Percentiles rank a stretch among this genome's conserved stretches.
Conservation (phyloP, 2,797 vertebrate genomes). For the Bovichtus diacanthus region DNA sequence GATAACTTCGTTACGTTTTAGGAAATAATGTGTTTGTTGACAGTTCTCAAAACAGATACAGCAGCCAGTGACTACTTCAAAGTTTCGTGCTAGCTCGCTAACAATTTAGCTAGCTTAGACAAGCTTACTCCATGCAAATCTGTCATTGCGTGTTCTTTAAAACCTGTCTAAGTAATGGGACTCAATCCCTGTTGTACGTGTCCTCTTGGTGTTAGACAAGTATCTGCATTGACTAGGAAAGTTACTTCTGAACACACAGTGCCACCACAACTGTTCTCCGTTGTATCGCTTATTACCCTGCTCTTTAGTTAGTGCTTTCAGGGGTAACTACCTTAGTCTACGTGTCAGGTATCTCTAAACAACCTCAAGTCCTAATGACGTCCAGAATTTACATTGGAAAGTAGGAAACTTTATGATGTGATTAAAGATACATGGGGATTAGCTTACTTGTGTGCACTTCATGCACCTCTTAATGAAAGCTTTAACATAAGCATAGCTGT, state of each 20-base stretch:
- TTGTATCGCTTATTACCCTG: neutral
- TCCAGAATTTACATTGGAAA: neutral
- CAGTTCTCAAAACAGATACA: neutral
- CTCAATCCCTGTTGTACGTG: neutral
- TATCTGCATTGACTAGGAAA: neutral
- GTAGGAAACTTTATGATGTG: neutral
- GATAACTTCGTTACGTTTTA: neutral
- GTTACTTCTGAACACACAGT: neutral
- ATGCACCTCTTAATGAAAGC: neutral
- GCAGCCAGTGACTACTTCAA: conserved; percentile 22
- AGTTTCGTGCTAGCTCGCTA: conserved; percentile 44
- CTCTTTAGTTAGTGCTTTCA: neutral
- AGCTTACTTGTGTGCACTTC: neutral
- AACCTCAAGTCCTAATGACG: neutral
- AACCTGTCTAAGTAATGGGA: neutral
- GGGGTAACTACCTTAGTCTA: neutral
- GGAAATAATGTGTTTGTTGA: conserved; percentile 6
- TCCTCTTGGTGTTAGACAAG: neutral
- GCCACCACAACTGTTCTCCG: neutral
- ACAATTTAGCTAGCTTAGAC: conserved; percentile 27
- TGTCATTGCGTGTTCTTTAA: neutral
- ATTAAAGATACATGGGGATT: neutral
- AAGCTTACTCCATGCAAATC: neutral
- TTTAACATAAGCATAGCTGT: neutral
- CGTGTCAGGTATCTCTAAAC: neutral